phyloP scores from a whole-genome alignment of 2,888 invertebrate genomes.

The Oscheius sp. region DNA sequence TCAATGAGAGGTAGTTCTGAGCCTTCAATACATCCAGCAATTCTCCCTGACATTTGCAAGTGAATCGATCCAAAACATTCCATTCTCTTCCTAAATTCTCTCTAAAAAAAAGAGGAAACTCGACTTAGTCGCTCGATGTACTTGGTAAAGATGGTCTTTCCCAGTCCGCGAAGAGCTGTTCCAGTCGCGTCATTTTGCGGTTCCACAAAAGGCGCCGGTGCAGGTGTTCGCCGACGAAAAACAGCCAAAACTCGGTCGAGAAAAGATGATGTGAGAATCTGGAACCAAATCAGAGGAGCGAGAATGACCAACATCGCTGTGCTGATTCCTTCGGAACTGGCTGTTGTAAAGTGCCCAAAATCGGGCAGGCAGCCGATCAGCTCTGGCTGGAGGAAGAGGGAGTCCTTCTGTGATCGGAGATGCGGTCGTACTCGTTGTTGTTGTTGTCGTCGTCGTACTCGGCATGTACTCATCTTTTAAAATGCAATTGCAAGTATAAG shows the following conservation, averaged over 20 bases:
- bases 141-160: slow-evolving; percentile 27
- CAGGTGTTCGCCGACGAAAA: slow-evolving; percentile 15
- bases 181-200: slow-evolving; percentile 19
- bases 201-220: not conserved
- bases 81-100: slow-evolving; percentile 24
- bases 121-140: slow-evolving; percentile 19
- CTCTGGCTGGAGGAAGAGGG: too few relatives aligned
- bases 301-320: not conserved
- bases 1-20: slow-evolving; percentile 19
- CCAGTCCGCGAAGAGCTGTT: slow-evolving; percentile 18
- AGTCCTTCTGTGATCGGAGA: not conserved
- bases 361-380: not conserved
- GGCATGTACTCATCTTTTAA: slow-evolving; percentile 13
- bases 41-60: slow-evolving; percentile 25
- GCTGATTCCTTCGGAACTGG: not conserved
- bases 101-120: not conserved
- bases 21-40: slow-evolving; percentile 20
- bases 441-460: slow-evolving; percentile 8
- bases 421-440: not conserved
- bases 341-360: slow-evolving; percentile 21
- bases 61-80: slow-evolving; percentile 31
- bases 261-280: slow-evolving; percentile 14
- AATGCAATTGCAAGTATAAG: slow-evolving; percentile 20
- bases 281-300: not conserved
- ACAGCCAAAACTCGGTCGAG: slow-evolving; percentile 18